Base-by-base conservation (phyloP, 2,888 invertebrate genomes). In the Pyralis farinalis region DNA sequence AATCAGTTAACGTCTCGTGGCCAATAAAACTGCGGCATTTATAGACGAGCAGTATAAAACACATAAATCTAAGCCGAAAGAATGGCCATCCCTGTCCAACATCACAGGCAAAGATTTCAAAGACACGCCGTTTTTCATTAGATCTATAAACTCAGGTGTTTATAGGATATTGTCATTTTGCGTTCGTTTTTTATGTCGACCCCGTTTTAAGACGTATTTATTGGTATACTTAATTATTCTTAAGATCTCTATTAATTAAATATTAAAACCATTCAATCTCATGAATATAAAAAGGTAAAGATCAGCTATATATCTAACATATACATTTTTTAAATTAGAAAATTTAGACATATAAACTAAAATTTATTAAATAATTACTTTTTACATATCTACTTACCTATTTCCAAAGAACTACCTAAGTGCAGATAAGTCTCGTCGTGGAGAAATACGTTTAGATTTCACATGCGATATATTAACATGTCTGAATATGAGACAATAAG, bases 1-100 rank as follows among this genome's bases (percentile, higher is more conserved):
- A 83, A 86, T 83, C 82, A 81, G 74, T 83, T 76, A 87, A 83
- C 71, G 82, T 85, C 85, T 76, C 73, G 72, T 74, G 68, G 75
- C 74, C 71, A 74, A 80, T 87, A 86, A 85, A 86, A 84, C 67
- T 62, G 63, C 63, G 76, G 74, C 84, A 70, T 85, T 86, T 84
- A 87, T 86, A 83, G 82, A 80, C 76, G 70, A 59, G 66, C 68
- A 71, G 76, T 79, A 77, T 80, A 81, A 78, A 81, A 75, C 64
- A 64, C 77, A 85, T 85, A 84, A 85, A 86, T 86, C 71, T 68
- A 53, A 59, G 46, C 65, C 62, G 66, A 76, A 84, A 82, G 78
- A 84, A 85, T 81, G 70, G 76, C 71, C 63, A 64, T 58, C 63
- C 66, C 71, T 69, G 72, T 68, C 74, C 62, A 69, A 83, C 83